Conservation (phyloP, 2,888 invertebrate species). For the Entomobrya proxima region DNA sequence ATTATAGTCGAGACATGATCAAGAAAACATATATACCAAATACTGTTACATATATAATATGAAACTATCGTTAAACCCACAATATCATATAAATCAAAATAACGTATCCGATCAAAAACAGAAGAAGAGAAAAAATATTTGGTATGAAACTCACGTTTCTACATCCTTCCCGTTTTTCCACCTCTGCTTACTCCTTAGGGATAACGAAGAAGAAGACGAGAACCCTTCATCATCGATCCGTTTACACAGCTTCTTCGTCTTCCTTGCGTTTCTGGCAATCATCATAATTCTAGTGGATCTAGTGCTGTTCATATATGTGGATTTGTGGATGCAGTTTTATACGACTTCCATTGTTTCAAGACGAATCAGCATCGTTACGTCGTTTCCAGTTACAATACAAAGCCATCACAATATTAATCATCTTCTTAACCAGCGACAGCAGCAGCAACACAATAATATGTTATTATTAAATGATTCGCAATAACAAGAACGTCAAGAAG, state of each 20-base stretch:
- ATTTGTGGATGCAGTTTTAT: constrained; percentile 59
- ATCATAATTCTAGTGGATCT: constrained; percentile 58
- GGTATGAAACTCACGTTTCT: constrained; percentile 45
- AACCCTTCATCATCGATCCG: constrained; percentile 51
- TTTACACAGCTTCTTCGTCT: constrained; percentile 56
- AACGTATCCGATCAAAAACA: not conserved
- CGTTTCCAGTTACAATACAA: constrained; percentile 27
- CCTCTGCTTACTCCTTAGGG: constrained; percentile 31
- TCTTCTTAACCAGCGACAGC: not conserved
- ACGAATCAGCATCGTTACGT: constrained; percentile 45
- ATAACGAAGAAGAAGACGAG: constrained; percentile 49
- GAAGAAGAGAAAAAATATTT: constrained; percentile 3
- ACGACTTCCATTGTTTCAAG: constrained; percentile 36
- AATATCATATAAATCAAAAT: not conserved
- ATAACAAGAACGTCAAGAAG: not conserved
- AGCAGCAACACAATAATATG: not conserved
- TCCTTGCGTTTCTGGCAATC: constrained; percentile 59
- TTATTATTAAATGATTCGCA: not conserved
- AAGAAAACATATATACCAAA: not conserved
- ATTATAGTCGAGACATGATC: not conserved
- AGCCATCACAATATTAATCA: not conserved
- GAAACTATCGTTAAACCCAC: not conserved
- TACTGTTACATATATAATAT: too few relatives aligned
- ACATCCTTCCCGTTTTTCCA: constrained; percentile 28
- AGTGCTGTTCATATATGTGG: constrained; percentile 53